A percentile compares a stretch with the other conserved stretches of the same genome.
These are phyloP conservation scores for Galemys pyrenaicus DNA, from an alignment of 2,113 vertebrate genomes.

Conservation along the genomic window DNA sequence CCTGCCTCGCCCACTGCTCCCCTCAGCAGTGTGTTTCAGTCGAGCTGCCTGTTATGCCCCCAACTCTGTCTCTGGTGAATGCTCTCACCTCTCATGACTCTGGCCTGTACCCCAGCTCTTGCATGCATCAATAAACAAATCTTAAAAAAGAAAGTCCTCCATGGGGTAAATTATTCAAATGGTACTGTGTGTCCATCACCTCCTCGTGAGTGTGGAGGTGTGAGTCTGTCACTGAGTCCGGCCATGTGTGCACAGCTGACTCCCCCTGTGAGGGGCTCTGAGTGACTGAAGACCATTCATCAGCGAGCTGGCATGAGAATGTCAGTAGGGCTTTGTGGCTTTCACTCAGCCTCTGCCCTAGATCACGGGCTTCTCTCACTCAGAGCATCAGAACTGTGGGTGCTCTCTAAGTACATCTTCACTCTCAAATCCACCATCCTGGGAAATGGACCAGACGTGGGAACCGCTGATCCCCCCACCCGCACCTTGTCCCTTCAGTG, in stretches of 20 bases:
- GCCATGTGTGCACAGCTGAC: not conserved
- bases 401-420: not conserved
- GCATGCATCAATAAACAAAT: no score
- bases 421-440: not conserved
- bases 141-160: not conserved
- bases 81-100: no score
- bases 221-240: not conserved
- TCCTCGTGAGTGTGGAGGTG: not conserved
- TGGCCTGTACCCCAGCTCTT: no score
- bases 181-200: no score
- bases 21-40: no score
- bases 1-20: no score
- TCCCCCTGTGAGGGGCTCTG: not conserved
- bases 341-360: not conserved
- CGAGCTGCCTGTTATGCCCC: no score
- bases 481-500: not conserved
- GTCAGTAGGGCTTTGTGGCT: not conserved
- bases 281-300: not conserved
- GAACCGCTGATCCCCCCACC: rapidly evolving
- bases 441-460: not conserved
- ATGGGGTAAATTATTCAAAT: rapidly evolving
- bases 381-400: not conserved
- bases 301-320: not conserved
- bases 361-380: not conserved
- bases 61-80: no score